Evolutionary conservation across 2,888 invertebrate genomes (phyloP).

Genomic region (Teinopalpus imperialis): DNA sequence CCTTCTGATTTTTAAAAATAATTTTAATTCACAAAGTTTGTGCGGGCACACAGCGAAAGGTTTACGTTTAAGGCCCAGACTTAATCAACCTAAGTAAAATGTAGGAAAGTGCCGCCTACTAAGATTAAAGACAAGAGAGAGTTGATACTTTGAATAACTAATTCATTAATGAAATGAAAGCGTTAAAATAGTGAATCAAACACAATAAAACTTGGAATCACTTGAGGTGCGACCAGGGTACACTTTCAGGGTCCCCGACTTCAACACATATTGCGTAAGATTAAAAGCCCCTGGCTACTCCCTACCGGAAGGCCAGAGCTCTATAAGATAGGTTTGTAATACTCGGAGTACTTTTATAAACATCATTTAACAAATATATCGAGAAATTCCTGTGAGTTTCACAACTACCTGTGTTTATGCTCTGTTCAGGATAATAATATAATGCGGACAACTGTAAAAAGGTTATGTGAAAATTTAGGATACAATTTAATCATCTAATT

Average conservation of each 20-base stretch:
- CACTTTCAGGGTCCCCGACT: slow-evolving; percentile 70
- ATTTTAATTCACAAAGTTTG: no score
- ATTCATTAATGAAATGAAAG: slow-evolving; percentile 35
- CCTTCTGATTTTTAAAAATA: no score
- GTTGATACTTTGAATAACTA: no score
- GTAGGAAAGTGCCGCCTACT: no score
- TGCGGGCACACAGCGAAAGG: no score
- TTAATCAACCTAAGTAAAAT: no score
- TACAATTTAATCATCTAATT: no score
- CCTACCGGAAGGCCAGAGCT: slow-evolving; percentile 65
- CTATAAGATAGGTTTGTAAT: slow-evolving; percentile 63
- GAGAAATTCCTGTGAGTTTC: slow-evolving; percentile 34
- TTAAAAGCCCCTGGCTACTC: slow-evolving; percentile 75
- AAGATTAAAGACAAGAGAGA: no score
- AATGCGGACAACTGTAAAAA: no score
- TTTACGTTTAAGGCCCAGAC: no score
- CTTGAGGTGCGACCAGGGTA: slow-evolving; percentile 59
- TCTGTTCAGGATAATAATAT: neutral
- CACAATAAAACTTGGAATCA: slow-evolving; percentile 65
- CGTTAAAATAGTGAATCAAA: slow-evolving; percentile 43
- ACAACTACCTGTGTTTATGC: slow-evolving; percentile 28
- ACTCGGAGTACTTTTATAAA: slow-evolving; percentile 50
- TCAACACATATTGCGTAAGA: slow-evolving; percentile 75
- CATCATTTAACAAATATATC: slow-evolving; percentile 37
- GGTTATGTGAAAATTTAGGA: no score